Percentiles rank a stretch among this genome's conserved stretches.
These are phyloP conservation scores for Manis javanica DNA, from an alignment of 2,797 vertebrate species.

Conservation along the genomic window DNA sequence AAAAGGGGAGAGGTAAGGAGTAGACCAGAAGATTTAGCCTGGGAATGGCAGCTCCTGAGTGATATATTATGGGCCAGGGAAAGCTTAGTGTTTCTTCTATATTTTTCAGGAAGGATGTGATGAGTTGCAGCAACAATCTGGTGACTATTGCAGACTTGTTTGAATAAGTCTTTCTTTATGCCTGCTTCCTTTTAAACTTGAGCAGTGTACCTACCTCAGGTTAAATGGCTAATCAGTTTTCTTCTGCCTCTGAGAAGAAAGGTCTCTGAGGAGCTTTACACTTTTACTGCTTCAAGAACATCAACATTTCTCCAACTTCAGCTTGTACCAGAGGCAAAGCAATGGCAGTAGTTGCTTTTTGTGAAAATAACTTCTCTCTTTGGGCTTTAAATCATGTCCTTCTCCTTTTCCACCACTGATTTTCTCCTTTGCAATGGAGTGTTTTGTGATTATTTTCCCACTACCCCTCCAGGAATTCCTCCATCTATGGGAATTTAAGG, in stretches of 20 bases:
- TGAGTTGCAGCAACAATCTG: slow-evolving; percentile 62
- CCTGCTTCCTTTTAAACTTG: slow-evolving; percentile 40
- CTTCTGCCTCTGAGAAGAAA: slow-evolving; percentile 65
- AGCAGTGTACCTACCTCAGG: slow-evolving; percentile 38
- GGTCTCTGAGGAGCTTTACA: slow-evolving; percentile 67
- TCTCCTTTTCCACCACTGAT: slow-evolving; percentile 41
- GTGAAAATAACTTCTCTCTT: slow-evolving; percentile 68
- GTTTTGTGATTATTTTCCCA: slow-evolving; percentile 65
- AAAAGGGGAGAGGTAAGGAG: background rate
- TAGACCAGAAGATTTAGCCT: background rate
- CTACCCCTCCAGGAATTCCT: background rate
- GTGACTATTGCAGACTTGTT: slow-evolving; percentile 54
- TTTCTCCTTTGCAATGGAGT: slow-evolving; percentile 59
- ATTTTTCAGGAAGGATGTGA: slow-evolving; percentile 72
- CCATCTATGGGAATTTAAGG: slow-evolving; percentile 44
- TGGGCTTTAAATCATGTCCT: slow-evolving; percentile 64
- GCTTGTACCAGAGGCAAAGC: slow-evolving; percentile 34
- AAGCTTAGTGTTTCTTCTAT: slow-evolving; percentile 50
- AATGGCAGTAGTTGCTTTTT: slow-evolving; percentile 30
- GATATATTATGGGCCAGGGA: slow-evolving; percentile 73
- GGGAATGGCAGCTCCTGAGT: slow-evolving; percentile 60
- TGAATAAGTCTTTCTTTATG: slow-evolving; percentile 61
- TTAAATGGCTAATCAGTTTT: slow-evolving; percentile 71
- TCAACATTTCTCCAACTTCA: slow-evolving; percentile 63
- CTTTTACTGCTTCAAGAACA: slow-evolving; percentile 61